A percentile compares a stretch with the other conserved stretches of the same genome.
These are phyloP conservation scores for Actenoides lindsayi DNA, from an alignment of 2,113 vertebrate species.

Conservation along the genomic window DNA sequence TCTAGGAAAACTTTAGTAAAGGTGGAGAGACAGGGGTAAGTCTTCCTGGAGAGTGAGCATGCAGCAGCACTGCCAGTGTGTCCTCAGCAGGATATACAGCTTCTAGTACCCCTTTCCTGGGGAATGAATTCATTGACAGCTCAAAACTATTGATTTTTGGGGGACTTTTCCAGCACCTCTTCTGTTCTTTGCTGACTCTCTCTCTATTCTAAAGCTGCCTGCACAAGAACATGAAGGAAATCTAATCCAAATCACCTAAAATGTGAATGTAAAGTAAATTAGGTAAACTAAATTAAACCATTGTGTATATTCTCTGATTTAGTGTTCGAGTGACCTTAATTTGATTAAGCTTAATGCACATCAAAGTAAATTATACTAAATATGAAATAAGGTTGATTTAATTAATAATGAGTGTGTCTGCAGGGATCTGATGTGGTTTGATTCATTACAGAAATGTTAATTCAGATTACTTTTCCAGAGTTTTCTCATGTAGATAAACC, in stretches of 20 bases:
- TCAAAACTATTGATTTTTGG: background rate
- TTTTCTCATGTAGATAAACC: background rate
- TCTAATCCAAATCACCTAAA: background rate
- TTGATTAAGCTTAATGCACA: constrained; percentile 51
- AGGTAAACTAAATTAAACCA: constrained; percentile 38
- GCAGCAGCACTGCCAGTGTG: background rate
- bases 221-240: background rate
- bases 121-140: background rate
- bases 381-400: constrained; percentile 56
- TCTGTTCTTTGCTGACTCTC: background rate
- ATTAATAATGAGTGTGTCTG: constrained; percentile 62
- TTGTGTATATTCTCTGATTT: constrained; percentile 30
- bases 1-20: background rate
- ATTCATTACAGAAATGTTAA: constrained; percentile 48
- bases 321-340: constrained; percentile 51
- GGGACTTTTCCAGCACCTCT: background rate
- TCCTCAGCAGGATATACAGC: background rate
- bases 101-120: background rate
- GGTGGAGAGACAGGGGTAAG: background rate
- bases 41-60: background rate
- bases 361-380: constrained; percentile 52
- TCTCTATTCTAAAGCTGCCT: background rate
- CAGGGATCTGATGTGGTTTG: constrained; percentile 49
- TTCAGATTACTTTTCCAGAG: constrained; percentile 43
- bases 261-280: background rate